phyloP scores from a whole-genome alignment of 2,113 vertebrate species.

The Sorex araneus region DNA sequence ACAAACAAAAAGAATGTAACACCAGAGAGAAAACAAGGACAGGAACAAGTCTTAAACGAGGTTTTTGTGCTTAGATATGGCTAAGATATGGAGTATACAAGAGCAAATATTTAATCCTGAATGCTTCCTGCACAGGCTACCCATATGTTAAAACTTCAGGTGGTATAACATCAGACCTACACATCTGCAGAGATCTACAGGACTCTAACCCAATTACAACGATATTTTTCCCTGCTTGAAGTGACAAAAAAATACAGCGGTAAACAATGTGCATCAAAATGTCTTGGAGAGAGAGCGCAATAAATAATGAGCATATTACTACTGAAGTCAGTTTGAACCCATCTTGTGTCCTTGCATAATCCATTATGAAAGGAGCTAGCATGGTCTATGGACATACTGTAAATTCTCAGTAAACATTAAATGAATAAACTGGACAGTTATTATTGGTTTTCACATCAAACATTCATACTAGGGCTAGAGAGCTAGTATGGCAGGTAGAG shows the following conservation, averaged over 20 bases:
- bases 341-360: conserved; percentile 24
- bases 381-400: not conserved
- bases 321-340: not conserved
- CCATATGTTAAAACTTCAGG: conserved; percentile 68
- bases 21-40: too few relatives aligned
- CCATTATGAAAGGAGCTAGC: not conserved
- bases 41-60: conserved; percentile 70
- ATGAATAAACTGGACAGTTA: conserved; percentile 43
- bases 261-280: conserved; percentile 68
- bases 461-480: conserved; percentile 5
- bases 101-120: conserved; percentile 67
- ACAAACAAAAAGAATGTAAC: too few relatives aligned
- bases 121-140: conserved; percentile 48
- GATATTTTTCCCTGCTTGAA: conserved; percentile 99
- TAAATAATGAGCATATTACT: conserved; percentile 48
- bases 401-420: conserved; percentile 63
- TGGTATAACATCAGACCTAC: conserved; percentile 64
- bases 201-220: conserved; percentile 96
- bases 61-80: conserved; percentile 51
- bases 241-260: conserved; percentile 87
- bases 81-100: conserved; percentile 61
- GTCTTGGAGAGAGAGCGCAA: not conserved
- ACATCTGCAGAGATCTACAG: conserved; percentile 95
- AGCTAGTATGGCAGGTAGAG: too few relatives aligned
- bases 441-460: conserved; percentile 63